Conservation (phyloP, 1,140 invertebrate species). For the Trinorchestia longiramus region DNA sequence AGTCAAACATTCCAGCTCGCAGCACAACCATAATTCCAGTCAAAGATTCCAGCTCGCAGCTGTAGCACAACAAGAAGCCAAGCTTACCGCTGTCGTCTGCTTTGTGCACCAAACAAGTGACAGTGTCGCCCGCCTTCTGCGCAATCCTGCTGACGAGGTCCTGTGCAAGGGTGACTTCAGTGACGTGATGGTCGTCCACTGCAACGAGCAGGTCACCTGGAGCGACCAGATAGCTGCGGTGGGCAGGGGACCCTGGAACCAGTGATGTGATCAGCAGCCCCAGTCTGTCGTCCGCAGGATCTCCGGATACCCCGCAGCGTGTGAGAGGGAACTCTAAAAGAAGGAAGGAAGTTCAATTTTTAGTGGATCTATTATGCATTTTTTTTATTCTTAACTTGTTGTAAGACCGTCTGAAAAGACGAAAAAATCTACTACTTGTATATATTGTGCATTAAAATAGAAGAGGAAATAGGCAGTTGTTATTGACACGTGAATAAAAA, state of each 20-base stretch:
- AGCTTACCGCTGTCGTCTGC: not conserved
- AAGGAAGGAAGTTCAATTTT: too few relatives aligned
- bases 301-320: not conserved
- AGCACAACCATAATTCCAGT: too few relatives aligned
- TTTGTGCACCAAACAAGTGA: not conserved
- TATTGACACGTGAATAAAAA: too few relatives aligned
- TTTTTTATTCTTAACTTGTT: too few relatives aligned
- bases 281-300: not conserved
- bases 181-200: conserved; percentile 86
- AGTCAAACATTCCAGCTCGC: too few relatives aligned
- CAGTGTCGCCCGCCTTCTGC: not conserved
- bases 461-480: too few relatives aligned
- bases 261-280: conserved; percentile 84
- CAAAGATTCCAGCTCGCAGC: too few relatives aligned
- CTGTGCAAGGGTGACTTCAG: not conserved
- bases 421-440: too few relatives aligned
- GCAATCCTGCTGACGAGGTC: not conserved
- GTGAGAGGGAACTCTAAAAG: not conserved
- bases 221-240: conserved; percentile 87
- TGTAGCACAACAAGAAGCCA: too few relatives aligned
- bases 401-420: too few relatives aligned
- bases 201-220: conserved; percentile 88
- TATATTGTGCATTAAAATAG: too few relatives aligned
- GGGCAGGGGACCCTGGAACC: conserved; percentile 88
- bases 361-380: too few relatives aligned